phyloP scores from a whole-genome alignment of 2,888 invertebrate genomes.

The Toxonevra muliebris region DNA sequence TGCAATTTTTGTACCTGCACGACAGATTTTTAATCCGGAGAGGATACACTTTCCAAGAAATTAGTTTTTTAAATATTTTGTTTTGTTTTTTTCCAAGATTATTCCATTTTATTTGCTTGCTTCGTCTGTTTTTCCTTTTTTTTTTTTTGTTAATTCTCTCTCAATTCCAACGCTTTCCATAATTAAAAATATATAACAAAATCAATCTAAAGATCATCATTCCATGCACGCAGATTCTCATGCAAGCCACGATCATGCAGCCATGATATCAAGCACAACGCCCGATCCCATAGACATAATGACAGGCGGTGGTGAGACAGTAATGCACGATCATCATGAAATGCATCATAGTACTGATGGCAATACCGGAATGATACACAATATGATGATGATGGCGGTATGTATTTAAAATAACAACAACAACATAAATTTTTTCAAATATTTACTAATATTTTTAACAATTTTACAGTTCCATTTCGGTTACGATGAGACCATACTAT shows the following conservation, averaged over 20 bases:
- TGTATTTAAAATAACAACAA: constrained; percentile 28
- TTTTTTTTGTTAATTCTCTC: constrained; percentile 26
- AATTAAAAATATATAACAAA: not conserved
- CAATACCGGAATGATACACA: constrained; percentile 50
- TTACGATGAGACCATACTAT: constrained; percentile 78
- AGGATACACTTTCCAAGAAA: too few species aligned
- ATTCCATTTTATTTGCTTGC: not conserved
- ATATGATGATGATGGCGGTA: constrained; percentile 66
- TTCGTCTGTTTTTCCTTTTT: constrained; percentile 10
- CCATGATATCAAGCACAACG: constrained; percentile 33
- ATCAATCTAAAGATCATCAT: constrained; percentile 36
- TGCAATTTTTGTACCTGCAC: too few species aligned
- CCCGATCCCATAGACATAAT: constrained; percentile 31
- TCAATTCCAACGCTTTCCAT: constrained; percentile 23
- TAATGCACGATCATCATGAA: constrained; percentile 34
- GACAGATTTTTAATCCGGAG: too few species aligned
- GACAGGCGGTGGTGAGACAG: constrained; percentile 23
- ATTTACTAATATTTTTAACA: not conserved
- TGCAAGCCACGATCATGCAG: constrained; percentile 36
- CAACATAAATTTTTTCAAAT: not conserved
- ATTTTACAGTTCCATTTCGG: constrained; percentile 79
- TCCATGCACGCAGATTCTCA: constrained; percentile 39
- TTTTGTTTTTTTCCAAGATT: not conserved
- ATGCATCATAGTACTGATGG: constrained; percentile 40
- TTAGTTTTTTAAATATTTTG: too few species aligned